Percentiles rank a stretch among this genome's conserved stretches.
Evolutionary conservation across 2,888 invertebrate species (phyloP).

Genomic region (Drosophila mulleri): DNA sequence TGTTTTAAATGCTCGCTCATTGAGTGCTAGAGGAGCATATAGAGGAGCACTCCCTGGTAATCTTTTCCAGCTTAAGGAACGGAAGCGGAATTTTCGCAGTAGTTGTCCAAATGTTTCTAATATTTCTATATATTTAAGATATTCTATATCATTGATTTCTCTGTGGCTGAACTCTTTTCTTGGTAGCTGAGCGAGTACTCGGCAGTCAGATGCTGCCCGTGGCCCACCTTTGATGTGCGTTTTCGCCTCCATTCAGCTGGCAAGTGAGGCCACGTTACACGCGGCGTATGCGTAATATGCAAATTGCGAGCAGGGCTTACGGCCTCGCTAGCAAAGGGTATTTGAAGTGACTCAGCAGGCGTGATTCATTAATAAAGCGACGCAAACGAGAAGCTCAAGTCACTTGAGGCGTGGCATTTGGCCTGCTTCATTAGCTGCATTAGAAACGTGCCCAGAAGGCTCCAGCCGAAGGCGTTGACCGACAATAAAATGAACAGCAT

Average conservation of each 20-base stretch:
- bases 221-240: background rate
- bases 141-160: background rate
- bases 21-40: background rate
- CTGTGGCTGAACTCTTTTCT: background rate
- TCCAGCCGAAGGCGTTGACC: conserved; percentile 28
- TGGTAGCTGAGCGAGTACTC: background rate
- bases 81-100: too few relatives aligned
- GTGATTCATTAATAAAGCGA: conserved; percentile 34
- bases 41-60: too few relatives aligned
- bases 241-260: conserved; percentile 32
- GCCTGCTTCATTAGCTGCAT: conserved; percentile 42
- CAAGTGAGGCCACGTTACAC: conserved; percentile 1
- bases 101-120: too few relatives aligned
- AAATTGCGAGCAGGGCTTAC: conserved; percentile 29
- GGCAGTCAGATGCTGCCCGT: background rate
- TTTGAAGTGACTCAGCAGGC: conserved; percentile 32
- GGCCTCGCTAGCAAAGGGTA: background rate
- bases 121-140: background rate
- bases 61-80: background rate
- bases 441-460: conserved; percentile 15
- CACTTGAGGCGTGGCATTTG: conserved; percentile 18
- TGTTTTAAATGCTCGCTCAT: conserved; percentile 4
- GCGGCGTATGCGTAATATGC: conserved; percentile 59
- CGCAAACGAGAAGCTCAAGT: background rate
- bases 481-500: conserved; percentile 18